Evolutionary conservation across 2,888 invertebrate genomes (phyloP), one percentile per base, ranked within the genome.

Genomic region (Odontomyia ornata): DNA sequence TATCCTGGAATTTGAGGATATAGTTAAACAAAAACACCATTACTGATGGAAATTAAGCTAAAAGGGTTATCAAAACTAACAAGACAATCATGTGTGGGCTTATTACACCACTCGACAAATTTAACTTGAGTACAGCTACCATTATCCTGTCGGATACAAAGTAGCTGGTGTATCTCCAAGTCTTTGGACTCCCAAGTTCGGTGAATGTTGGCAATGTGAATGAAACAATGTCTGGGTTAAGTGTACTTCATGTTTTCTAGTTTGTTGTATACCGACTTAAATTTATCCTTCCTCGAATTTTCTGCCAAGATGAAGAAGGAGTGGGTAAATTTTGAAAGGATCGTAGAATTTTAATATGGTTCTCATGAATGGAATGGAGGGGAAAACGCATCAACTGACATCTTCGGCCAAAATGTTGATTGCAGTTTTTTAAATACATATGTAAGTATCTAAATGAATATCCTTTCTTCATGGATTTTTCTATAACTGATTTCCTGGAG

Each of bases 51-150:
- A 72, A 52, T 72, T 72, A 52, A 47, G 71, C 52, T 72, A 72
- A 72, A 72, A 72, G 71, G 71, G 71, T 72, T 72, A 72, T 72
- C 52, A 72, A 72, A 72, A 72, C 71, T 56, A 72, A 72, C 52
- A 72, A 52, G 28, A 25, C 52, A 43, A 72, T 72, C 18, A 72
- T 47, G 56, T 72, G 71, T 72, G 56, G 18, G 43, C 71, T 71
- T 71, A 71, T 46, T 47, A 52, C 52, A 25, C 56, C 21, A 52
- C 52, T n/a, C 28, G 71, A 25, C 46, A 30, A 71, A 46, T 71
- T 71, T 47, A 71, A 47, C 47, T 47, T 25, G 47, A 21, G 47
- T 47, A 71, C 23, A n/a, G 18, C 71, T 25, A 23, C 71, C 56
- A 27, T 56, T 72, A 72, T 52, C 56, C 56, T 52, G 52, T 25